Evolutionary conservation across 1,140 invertebrate species (phyloP).

Genomic region (Leptoteleia sp.): DNA sequence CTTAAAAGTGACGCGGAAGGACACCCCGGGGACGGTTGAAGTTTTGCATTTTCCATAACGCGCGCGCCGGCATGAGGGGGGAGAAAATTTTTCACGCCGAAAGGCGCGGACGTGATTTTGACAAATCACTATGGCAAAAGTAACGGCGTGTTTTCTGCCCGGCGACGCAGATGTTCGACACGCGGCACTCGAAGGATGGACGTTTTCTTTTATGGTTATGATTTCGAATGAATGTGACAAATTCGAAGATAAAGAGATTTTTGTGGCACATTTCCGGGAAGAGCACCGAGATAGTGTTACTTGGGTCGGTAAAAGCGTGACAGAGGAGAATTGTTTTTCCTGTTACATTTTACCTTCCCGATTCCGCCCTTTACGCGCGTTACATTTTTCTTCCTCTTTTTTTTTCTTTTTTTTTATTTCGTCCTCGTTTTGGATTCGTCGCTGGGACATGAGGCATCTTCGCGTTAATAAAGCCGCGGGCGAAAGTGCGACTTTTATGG

Average conservation of each 20-base stretch:
- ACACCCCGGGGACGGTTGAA: constrained; percentile 37
- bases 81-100: constrained; percentile 7
- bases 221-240: constrained; percentile 52
- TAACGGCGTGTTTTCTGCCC: constrained; percentile 25
- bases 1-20: constrained; percentile 17
- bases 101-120: constrained; percentile 29
- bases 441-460: background rate
- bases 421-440: background rate
- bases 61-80: background rate
- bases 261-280: constrained; percentile 29
- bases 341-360: background rate
- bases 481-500: constrained; percentile 23
- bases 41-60: constrained; percentile 52
- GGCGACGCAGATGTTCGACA: constrained; percentile 54
- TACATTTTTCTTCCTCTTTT: too few relatives aligned
- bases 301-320: background rate
- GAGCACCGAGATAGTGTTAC: constrained; percentile 9
- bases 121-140: constrained; percentile 50
- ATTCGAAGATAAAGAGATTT: constrained; percentile 35
- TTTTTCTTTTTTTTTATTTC: background rate
- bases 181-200: constrained; percentile 38
- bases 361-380: too few relatives aligned
- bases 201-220: constrained; percentile 59
- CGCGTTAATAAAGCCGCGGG: constrained; percentile 3
- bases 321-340: background rate